These are phyloP conservation scores for Nymphalis urticae DNA, from an alignment of 2,888 invertebrate genomes.

Conservation along the genomic window DNA sequence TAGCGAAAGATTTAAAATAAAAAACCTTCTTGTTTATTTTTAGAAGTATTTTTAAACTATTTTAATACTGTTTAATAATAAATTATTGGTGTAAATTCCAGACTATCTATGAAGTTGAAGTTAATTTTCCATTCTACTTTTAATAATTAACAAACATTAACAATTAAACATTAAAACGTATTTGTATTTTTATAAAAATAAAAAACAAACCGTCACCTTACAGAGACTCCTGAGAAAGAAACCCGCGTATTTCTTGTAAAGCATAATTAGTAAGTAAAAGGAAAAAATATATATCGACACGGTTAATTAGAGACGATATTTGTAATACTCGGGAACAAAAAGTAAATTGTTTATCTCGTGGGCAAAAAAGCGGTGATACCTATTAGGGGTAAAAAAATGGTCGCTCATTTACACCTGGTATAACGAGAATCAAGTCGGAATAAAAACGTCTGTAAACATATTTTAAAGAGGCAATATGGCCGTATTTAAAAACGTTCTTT, in stretches of 20 bases:
- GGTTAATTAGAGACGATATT: conserved; percentile 28
- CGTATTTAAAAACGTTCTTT: not conserved
- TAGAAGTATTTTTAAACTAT: too few relatives aligned
- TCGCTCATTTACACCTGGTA: conserved; percentile 23
- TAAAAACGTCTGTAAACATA: not conserved
- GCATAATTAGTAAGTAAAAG: conserved; percentile 5
- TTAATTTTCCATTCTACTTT: too few relatives aligned
- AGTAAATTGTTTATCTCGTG: conserved; percentile 20
- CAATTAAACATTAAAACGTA: too few relatives aligned
- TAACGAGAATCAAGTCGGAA: conserved; percentile 18
- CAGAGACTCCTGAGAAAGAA: not conserved
- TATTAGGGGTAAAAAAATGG: conserved; percentile 27
- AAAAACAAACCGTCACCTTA: not conserved
- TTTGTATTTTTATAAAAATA: too few relatives aligned
- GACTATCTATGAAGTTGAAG: too few relatives aligned
- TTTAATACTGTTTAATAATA: too few relatives aligned
- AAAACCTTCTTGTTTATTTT: too few relatives aligned
- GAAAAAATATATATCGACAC: conserved; percentile 10
- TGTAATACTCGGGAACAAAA: conserved; percentile 25
- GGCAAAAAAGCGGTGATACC: conserved; percentile 23
- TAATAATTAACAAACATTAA: too few relatives aligned
- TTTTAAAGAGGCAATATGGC: not conserved
- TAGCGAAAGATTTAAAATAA: too few relatives aligned
- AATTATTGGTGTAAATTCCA: too few relatives aligned
- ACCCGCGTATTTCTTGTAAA: not conserved